A percentile compares a stretch with the other conserved stretches of the same genome.
Evolutionary conservation across 2,888 invertebrate genomes (phyloP).

Genomic region (Clusia tigrina): DNA sequence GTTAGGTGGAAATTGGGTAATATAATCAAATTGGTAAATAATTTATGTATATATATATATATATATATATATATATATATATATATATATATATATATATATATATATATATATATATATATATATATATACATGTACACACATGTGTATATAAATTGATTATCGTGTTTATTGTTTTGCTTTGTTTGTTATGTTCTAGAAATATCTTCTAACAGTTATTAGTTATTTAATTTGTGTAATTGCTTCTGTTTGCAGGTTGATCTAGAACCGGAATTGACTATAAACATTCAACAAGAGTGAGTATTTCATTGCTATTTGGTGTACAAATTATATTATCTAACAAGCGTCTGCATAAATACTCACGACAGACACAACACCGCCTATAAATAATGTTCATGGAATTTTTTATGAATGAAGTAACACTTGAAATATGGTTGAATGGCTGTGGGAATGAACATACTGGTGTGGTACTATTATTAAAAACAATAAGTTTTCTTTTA

Average conservation of each 20-base stretch:
- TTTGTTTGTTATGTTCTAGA: not conserved
- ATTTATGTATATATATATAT: not conserved
- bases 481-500: too few relatives aligned
- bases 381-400: not conserved
- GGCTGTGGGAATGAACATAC: too few relatives aligned
- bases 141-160: not conserved
- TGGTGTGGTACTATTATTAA: too few relatives aligned
- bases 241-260: slow-evolving; percentile 73
- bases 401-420: not conserved
- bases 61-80: slow-evolving; percentile 3
- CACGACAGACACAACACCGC: not conserved
- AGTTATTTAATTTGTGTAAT: slow-evolving; percentile 21
- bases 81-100: not conserved
- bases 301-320: slow-evolving; percentile 64
- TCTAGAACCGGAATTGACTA: slow-evolving; percentile 80
- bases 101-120: slow-evolving; percentile 11
- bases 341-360: too few relatives aligned
- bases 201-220: slow-evolving; percentile 33
- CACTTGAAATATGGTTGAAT: too few relatives aligned
- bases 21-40: not conserved
- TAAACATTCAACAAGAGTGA: slow-evolving; percentile 81
- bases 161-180: slow-evolving; percentile 9
- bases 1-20: not conserved
- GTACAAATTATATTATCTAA: too few relatives aligned
- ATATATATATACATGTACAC: not conserved